Base-by-base conservation (phyloP, 2,888 invertebrate genomes). In the Argynnis bischoffii region DNA sequence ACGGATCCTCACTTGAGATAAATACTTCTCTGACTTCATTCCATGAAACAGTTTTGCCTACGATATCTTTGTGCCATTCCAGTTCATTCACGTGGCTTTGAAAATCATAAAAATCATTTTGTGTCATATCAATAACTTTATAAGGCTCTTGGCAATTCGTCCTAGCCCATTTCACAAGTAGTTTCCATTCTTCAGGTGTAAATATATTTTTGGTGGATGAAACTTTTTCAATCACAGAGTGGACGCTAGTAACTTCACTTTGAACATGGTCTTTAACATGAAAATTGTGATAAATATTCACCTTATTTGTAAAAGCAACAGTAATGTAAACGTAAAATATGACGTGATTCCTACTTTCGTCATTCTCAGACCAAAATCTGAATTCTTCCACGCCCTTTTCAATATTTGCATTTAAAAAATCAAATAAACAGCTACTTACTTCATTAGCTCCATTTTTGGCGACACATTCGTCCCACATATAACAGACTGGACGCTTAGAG, bases 321-420 rank as follows among this genome's bases (percentile, higher is more conserved):
- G 31, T 18, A 15, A 61, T 16, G 18, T 61, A 61, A 8, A 61
- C 35, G 35, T 14, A 51, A 51, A 61, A 61, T 61, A 61, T 61
- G 14, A 51, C 51, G 31, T 18, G 8, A 61, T 61, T 61, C 16
- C 61, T 61, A 35, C 51, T 51, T 51, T 61, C 51, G 15, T 61
- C 61, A 4, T 51, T 61, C 14, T 61, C 51, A n/a, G 61, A 61
- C 61, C 61, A 61, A 51, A 61, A 61, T 41, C 61, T n/a, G 18
- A 61, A 61, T 16, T 61, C 51, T 41, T 31, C 50, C 11, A 61
- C 61, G 8, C 61, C 61, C 4, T 61, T 51, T 50, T 50, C 50
- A 61, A 61, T 51, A 61, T 61, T 51, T 11, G 8, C 14, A 15
- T 61, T 61, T 31, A 61, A 51, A 41, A 61, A 61, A 50, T 51